Percentiles rank a stretch among this genome's conserved stretches.
phyloP scores from a whole-genome alignment of 2,888 invertebrate genomes.

The Cheilosia scutellata region DNA sequence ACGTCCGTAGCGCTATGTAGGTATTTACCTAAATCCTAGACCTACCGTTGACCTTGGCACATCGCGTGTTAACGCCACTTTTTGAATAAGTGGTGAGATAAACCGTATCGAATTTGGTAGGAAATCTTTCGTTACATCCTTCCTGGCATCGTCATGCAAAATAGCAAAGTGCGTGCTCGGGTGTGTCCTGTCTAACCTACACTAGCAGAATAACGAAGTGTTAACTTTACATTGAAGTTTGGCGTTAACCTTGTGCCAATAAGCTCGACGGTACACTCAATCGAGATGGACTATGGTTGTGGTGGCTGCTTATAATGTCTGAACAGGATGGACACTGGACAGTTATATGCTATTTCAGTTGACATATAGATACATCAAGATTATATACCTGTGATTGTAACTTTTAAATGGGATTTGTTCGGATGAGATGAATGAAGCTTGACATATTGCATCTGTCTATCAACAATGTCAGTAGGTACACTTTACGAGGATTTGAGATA shows the following conservation, averaged over 20 bases:
- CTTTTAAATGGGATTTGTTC: too few relatives aligned
- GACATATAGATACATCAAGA: constrained; percentile 39
- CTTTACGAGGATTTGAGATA: too few relatives aligned
- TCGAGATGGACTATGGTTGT: constrained; percentile 20
- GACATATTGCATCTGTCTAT: too few relatives aligned
- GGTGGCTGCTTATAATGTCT: constrained; percentile 6
- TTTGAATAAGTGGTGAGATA: constrained; percentile 6
- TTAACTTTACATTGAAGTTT: constrained; percentile 64
- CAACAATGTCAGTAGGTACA: too few relatives aligned
- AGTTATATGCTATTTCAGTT: constrained; percentile 24
- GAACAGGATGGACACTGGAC: constrained; percentile 27
- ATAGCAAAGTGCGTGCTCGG: constrained; percentile 20
- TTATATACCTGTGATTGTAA: not conserved
- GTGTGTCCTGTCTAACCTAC: constrained; percentile 10
- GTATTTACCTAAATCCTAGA: too few relatives aligned
- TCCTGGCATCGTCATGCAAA: constrained; percentile 47
- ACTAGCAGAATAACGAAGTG: constrained; percentile 39
- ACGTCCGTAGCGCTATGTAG: not conserved
- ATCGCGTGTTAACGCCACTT: constrained; percentile 16
- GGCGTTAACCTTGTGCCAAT: constrained; percentile 55
- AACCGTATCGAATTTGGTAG: constrained; percentile 42
- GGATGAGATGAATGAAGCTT: too few relatives aligned
- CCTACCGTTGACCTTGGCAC: constrained; percentile 21
- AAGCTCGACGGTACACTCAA: constrained; percentile 44
- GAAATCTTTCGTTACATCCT: constrained; percentile 48